Evolutionary conservation across 2,797 vertebrate species (phyloP).

Genomic region (Urocyon cinereoargenteus): DNA sequence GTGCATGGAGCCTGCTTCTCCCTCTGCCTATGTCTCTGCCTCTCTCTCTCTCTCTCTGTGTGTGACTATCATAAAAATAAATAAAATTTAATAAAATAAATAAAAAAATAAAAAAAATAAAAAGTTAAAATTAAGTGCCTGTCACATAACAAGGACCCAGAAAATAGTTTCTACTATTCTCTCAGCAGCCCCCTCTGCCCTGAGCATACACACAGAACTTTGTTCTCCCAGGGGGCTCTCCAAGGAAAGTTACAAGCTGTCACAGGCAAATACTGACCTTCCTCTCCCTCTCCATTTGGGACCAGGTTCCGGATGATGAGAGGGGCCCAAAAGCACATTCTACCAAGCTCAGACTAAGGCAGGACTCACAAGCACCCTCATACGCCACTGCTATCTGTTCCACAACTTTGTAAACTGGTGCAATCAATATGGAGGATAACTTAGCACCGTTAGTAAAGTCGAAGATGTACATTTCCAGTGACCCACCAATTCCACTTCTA

Average conservation of each 20-base stretch:
- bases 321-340: not conserved
- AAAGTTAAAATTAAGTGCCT: not conserved
- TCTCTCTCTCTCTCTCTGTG: too few species aligned
- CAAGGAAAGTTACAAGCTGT: slow-evolving; percentile 43
- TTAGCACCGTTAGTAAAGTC: not conserved
- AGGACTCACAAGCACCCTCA: too few species aligned
- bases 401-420: not conserved
- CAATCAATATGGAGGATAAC: not conserved
- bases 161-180: not conserved
- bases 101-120: too few species aligned
- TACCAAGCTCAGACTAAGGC: not conserved
- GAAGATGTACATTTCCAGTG: not conserved
- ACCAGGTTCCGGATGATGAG: not conserved
- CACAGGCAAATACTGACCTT: not conserved
- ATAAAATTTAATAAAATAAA: too few species aligned
- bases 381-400: not conserved
- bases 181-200: not conserved
- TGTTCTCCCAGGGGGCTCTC: not conserved
- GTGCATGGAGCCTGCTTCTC: too few species aligned
- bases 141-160: not conserved
- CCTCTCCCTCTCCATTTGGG: not conserved
- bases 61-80: too few species aligned
- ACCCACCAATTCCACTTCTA: not conserved
- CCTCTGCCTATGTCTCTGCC: too few species aligned
- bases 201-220: not conserved